Percentiles rank a stretch among this genome's conserved stretches.
Evolutionary conservation across 2,113 vertebrate genomes (phyloP).

Genomic region (Willisornis vidua): DNA sequence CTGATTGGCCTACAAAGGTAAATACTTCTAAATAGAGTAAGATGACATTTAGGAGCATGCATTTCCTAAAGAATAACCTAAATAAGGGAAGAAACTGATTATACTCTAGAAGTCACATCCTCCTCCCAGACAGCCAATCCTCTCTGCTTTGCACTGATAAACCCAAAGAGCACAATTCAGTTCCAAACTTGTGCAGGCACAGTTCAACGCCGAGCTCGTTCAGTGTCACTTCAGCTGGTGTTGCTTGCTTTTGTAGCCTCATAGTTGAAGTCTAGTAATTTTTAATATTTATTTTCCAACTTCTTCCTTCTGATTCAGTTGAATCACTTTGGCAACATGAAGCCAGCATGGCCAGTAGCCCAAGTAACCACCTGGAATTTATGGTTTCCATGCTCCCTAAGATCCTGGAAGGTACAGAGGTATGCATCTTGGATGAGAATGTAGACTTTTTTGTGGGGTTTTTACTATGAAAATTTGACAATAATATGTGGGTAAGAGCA

Average conservation of each 20-base stretch:
- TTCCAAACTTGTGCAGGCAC: not conserved
- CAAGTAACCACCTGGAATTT: conserved; percentile 3
- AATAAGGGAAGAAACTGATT: not conserved
- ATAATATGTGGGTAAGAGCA: not conserved
- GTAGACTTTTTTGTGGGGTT: not conserved
- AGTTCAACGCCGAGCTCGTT: not conserved
- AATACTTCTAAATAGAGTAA: not conserved
- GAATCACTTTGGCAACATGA: not conserved
- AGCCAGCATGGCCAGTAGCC: not conserved
- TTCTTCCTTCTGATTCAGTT: not conserved
- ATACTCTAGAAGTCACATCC: not conserved
- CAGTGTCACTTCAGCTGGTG: not conserved
- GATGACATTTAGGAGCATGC: not conserved
- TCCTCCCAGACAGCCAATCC: not conserved
- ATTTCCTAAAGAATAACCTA: not conserved
- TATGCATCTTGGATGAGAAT: not conserved
- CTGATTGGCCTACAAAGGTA: not conserved
- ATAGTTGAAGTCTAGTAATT: not conserved
- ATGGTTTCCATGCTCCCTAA: not conserved
- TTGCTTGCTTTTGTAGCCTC: not conserved
- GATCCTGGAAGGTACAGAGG: not conserved
- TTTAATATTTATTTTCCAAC: not conserved
- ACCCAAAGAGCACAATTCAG: not conserved
- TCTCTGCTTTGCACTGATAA: not conserved
- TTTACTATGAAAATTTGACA: not conserved